Conservation (phyloP, 2,888 invertebrate species). For the Aporophyla lueneburgensis region DNA sequence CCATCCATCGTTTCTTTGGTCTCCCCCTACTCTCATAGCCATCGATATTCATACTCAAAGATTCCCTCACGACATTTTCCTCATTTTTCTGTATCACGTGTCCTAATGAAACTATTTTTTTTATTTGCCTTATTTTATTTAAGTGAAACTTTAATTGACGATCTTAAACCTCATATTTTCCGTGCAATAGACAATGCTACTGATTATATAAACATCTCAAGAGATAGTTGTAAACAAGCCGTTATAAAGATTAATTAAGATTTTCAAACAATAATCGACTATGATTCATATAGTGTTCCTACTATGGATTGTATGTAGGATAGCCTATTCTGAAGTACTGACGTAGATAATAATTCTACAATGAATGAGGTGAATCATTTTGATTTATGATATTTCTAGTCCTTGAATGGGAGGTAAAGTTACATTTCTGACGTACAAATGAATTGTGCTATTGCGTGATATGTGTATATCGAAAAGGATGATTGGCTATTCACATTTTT, state of each 20-base stretch:
- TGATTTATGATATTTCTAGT: slow-evolving; percentile 42
- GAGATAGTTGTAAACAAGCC: slow-evolving; percentile 27
- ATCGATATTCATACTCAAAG: too few species aligned
- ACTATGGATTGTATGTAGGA: slow-evolving; percentile 1
- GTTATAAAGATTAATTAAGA: slow-evolving; percentile 5
- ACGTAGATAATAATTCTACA: slow-evolving; percentile 46
- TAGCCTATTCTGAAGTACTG: slow-evolving; percentile 30
- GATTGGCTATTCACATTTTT: background rate
- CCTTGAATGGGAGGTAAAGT: slow-evolving; percentile 28
- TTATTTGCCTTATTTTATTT: too few species aligned
- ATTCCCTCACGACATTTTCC: too few species aligned
- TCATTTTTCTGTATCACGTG: too few species aligned
- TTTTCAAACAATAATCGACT: slow-evolving; percentile 33
- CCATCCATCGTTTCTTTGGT: too few species aligned
- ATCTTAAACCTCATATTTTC: background rate
- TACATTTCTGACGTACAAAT: background rate
- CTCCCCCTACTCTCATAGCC: too few species aligned
- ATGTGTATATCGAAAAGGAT: background rate
- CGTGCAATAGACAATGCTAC: background rate
- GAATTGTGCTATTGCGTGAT: background rate
- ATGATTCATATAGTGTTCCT: slow-evolving; percentile 40
- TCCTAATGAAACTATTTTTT: too few species aligned
- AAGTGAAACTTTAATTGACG: too few species aligned
- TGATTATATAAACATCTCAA: background rate
- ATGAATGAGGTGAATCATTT: slow-evolving; percentile 50